These are phyloP conservation scores for Anagrus nilaparvatae DNA, from an alignment of 1,140 invertebrate genomes.

Conservation along the genomic window DNA sequence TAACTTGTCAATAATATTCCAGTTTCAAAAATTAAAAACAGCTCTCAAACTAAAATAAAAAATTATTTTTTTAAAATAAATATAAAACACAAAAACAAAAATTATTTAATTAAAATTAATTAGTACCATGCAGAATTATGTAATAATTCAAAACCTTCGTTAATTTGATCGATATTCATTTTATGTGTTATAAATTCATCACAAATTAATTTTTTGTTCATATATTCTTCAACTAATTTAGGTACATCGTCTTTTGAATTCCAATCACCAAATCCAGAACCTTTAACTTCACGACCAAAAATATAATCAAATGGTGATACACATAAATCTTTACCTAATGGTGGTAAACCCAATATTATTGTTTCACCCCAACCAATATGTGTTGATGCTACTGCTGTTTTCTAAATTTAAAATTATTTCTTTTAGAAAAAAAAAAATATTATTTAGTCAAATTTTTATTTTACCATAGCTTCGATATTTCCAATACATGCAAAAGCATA, in stretches of 20 bases:
- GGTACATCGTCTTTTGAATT: constrained; percentile 93
- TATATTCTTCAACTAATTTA: constrained; percentile 85
- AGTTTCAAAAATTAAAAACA: too few relatives aligned
- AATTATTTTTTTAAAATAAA: too few relatives aligned
- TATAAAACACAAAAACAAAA: too few relatives aligned
- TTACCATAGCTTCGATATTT: constrained; percentile 88
- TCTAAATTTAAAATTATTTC: constrained; percentile 30
- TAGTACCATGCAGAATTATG: too few relatives aligned
- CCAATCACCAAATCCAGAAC: constrained; percentile 89
- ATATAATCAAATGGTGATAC: constrained; percentile 94
- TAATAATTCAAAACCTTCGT: constrained; percentile 84
- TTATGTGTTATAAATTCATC: constrained; percentile 93
- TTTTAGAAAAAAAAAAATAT: constrained; percentile 7
- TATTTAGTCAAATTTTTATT: not conserved
- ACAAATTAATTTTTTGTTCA: constrained; percentile 73
- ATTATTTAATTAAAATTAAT: too few relatives aligned
- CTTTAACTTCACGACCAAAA: constrained; percentile 90
- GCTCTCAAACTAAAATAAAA: too few relatives aligned
- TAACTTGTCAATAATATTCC: too few relatives aligned
- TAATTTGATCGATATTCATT: constrained; percentile 73
- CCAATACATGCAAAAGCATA: constrained; percentile 99
- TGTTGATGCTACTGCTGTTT: constrained; percentile 88
- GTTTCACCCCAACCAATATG: constrained; percentile 99
- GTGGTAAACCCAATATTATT: constrained; percentile 92
- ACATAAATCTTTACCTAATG: constrained; percentile 84